Percentiles rank a stretch among this genome's conserved stretches.
These are phyloP conservation scores for Pelagia noctiluca DNA, from an alignment of 30 jellyfish, hydroid and myxozoan genomes.

Conservation along the genomic window DNA sequence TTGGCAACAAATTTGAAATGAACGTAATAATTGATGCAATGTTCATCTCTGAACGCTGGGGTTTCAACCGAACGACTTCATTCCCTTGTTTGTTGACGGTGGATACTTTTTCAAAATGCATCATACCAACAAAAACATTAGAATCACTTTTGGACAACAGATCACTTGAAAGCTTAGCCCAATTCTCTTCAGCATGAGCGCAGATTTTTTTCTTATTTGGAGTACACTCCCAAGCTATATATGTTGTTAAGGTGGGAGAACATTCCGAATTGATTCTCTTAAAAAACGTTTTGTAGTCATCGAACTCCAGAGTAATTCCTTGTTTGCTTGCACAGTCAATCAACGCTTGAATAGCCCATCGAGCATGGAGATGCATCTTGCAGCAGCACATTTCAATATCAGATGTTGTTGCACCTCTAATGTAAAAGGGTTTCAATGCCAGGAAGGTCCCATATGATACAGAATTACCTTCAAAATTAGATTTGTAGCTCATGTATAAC, in stretches of 20 bases:
- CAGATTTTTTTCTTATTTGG: conserved; percentile 34
- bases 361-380: conserved; percentile 59
- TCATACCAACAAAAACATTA: conserved; percentile 27
- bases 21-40: conserved; percentile 20
- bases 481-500: conserved; percentile 30
- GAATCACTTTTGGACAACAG: conserved; percentile 16
- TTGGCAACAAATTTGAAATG: conserved; percentile 23
- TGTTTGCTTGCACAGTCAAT: conserved; percentile 43
- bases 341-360: conserved; percentile 58
- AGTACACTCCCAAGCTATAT: conserved; percentile 43
- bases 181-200: conserved; percentile 25
- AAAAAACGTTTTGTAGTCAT: conserved; percentile 16
- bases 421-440: conserved; percentile 52
- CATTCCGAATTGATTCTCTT: conserved; percentile 8
- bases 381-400: conserved; percentile 62
- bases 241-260: conserved; percentile 13
- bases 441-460: conserved; percentile 62
- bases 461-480: conserved; percentile 2
- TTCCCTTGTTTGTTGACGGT: conserved; percentile 30
- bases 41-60: conserved; percentile 23
- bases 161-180: background rate
- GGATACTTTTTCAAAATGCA: conserved; percentile 26
- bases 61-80: conserved; percentile 30
- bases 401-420: conserved; percentile 46
- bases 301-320: background rate